These are phyloP conservation scores for Euwallacea similis DNA, from an alignment of 1,140 invertebrate species.

Conservation along the genomic window DNA sequence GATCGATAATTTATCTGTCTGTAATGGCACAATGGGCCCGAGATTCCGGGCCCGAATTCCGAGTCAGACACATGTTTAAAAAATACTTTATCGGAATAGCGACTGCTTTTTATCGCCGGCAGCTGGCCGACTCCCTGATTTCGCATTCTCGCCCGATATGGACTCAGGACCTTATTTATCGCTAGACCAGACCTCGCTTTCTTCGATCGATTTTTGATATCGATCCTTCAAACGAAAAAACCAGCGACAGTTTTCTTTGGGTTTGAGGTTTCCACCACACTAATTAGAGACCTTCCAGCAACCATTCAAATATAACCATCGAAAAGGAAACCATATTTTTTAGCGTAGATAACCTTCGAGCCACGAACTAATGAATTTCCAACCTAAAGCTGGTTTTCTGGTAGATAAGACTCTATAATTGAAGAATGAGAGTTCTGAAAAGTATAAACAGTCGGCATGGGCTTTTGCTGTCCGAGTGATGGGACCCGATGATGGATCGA, in stretches of 20 bases:
- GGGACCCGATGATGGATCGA: constrained; percentile 12
- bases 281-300: too few species aligned
- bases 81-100: constrained; percentile 54
- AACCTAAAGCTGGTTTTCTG: too few species aligned
- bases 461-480: constrained; percentile 24
- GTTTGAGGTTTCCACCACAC: too few species aligned
- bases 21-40: constrained; percentile 51
- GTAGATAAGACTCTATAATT: background rate
- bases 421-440: background rate
- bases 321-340: too few species aligned
- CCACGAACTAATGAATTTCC: too few species aligned
- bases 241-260: too few species aligned
- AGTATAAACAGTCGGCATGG: constrained; percentile 8
- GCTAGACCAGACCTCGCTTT: constrained; percentile 1
- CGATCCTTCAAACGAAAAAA: background rate
- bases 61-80: constrained; percentile 54
- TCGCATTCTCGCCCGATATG: constrained; percentile 40
- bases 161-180: constrained; percentile 22
- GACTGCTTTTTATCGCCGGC: constrained; percentile 49
- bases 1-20: constrained; percentile 55
- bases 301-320: too few species aligned
- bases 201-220: background rate
- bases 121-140: constrained; percentile 46
- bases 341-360: too few species aligned
- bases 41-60: constrained; percentile 53